Conservation (phyloP, 1,140 invertebrate species). For the Saccostrea cuccullata region DNA sequence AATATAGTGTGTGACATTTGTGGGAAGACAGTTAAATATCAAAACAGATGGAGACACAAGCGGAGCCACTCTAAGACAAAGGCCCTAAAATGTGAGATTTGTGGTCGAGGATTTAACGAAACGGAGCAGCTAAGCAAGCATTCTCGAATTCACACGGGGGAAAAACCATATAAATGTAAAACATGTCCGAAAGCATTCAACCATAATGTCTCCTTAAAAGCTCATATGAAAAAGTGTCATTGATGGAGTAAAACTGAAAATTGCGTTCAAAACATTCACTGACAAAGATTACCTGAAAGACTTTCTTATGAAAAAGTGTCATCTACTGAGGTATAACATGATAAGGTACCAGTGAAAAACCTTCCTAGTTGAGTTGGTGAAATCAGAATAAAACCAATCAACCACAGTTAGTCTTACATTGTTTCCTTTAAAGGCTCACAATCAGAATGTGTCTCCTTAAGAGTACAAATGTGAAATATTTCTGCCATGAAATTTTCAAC, state of each 20-base stretch:
- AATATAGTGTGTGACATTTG: background rate
- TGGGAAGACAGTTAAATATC: background rate
- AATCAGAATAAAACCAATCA: no score
- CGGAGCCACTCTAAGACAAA: background rate
- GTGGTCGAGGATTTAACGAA: background rate
- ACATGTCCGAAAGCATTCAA: slow-evolving; percentile 11
- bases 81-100: background rate
- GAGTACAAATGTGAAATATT: no score
- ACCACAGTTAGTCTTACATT: no score
- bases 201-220: slow-evolving; percentile 38
- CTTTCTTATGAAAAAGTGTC: no score
- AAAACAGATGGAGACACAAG: background rate
- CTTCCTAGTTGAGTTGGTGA: no score
- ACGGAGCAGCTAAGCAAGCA: slow-evolving; percentile 7
- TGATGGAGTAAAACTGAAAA: background rate
- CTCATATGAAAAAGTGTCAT: slow-evolving; percentile 33
- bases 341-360: no score
- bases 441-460: no score
- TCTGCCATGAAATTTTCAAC: no score
- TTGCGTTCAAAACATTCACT: background rate
- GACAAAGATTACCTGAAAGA: no score
- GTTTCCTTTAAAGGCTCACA: no score
- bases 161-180: slow-evolving; percentile 40
- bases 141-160: slow-evolving; percentile 31
- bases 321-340: no score